Conservation (phyloP, 2,888 invertebrate genomes). For the Latheticus oryzae region DNA sequence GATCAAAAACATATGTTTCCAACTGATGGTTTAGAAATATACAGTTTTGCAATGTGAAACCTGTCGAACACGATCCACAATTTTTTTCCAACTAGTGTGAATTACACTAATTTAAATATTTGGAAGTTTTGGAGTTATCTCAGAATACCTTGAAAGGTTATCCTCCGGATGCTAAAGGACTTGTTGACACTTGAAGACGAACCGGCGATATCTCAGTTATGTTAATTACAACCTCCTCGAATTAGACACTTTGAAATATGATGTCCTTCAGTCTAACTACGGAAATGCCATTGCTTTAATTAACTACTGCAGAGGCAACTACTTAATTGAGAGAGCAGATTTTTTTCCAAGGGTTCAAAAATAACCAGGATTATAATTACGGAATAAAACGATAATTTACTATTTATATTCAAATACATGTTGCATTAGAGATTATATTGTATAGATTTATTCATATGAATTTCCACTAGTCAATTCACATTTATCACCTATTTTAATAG, state of each 20-base stretch:
- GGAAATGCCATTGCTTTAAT: slow-evolving; percentile 58
- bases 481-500: slow-evolving; percentile 30
- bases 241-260: slow-evolving; percentile 62
- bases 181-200: slow-evolving; percentile 21
- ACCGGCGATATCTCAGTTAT: slow-evolving; percentile 51
- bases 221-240: slow-evolving; percentile 58
- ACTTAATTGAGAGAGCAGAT: slow-evolving; percentile 44
- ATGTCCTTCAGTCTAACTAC: slow-evolving; percentile 60
- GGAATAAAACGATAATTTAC: slow-evolving; percentile 4
- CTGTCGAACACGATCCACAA: slow-evolving; percentile 12
- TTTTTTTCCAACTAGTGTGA: slow-evolving; percentile 14
- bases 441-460: too few species aligned
- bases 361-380: slow-evolving; percentile 10
- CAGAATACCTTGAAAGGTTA: slow-evolving; percentile 20
- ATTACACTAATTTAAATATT: slow-evolving; percentile 32
- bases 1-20: slow-evolving; percentile 38
- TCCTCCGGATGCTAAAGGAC: slow-evolving; percentile 31
- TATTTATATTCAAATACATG: slow-evolving; percentile 22
- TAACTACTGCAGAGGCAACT: slow-evolving; percentile 54
- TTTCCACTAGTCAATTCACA: slow-evolving; percentile 17
- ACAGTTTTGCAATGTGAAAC: slow-evolving; percentile 18
- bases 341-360: slow-evolving; percentile 3
- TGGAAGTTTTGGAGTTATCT: slow-evolving; percentile 13
- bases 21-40: slow-evolving; percentile 32
- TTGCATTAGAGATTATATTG: slow-evolving; percentile 4